Base-by-base conservation (phyloP, 2,113 vertebrate species). In the Lamprotornis superbus region DNA sequence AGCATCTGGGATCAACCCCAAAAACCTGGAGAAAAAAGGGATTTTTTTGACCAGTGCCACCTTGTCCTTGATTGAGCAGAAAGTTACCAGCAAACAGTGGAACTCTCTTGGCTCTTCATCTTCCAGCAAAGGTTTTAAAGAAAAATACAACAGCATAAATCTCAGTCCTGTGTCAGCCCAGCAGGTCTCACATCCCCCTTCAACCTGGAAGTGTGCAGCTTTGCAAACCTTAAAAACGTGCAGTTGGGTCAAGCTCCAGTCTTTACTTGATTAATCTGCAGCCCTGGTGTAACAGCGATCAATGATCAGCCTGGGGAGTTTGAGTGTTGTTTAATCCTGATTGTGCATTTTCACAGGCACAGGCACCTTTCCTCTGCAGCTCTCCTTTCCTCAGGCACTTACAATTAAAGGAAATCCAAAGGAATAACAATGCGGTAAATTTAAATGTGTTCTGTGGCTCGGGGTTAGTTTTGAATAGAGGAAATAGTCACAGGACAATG, bases 231-330 rank as follows among this genome's bases (percentile, higher is more conserved):
- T 31, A 64, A 37, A 79, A 55, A 83, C 5, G 6, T 73, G 53
- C 28, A 33, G 11, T 3, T 50, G 27, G 4, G 12, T 73, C 33
- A 65, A 50, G 76, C 37, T 60, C 44, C 12, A 0, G 0, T 24
- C 46, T 69, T 84, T 15, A 10, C 37, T 46, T 50, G 75, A 22
- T 63, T 30, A 4, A 55, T 70, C 42, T 53, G 15, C 53, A 69
- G 70, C 17, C 49, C 37, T 3, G 24, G 17, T 61, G 49, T 39
- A 65, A 53, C 31, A 87, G 16, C 67, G 80, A 0, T 24, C 40
- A 20, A 27, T 25, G 2, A 31, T 86, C 39, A 7, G 3, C 15
- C 23, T 44, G 53, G 67, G 53, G 56, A 79, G 31, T 37, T 3
- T 28, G 50, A 40, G 53, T 23, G 44, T 30, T 53, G 23, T 18